These are phyloP conservation scores for Pempheris klunzingeri DNA, from an alignment of 2,797 vertebrate species.

Conservation along the genomic window DNA sequence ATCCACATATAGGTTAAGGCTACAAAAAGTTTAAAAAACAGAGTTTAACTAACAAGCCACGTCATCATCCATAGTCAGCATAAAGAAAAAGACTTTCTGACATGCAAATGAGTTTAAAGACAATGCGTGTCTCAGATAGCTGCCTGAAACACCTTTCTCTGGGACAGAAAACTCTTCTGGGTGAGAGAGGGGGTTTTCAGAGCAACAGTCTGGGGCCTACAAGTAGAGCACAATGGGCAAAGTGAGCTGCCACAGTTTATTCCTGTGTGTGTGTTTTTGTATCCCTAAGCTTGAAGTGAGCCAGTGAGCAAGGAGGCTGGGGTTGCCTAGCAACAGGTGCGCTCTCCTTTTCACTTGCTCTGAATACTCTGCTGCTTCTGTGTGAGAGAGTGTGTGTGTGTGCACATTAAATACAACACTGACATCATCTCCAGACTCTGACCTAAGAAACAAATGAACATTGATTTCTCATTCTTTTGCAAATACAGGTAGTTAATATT, in stretches of 20 bases:
- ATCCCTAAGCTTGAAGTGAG: constrained; percentile 56
- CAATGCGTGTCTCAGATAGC: background rate
- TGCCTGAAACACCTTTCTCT: constrained; percentile 21
- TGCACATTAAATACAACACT: constrained; percentile 52
- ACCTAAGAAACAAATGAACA: constrained; percentile 41
- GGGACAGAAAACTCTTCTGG: background rate
- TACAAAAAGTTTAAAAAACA: constrained; percentile 6
- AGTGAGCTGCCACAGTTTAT: constrained; percentile 51
- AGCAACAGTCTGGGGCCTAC: constrained; percentile 35
- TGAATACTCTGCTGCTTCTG: constrained; percentile 63
- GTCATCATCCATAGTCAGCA: background rate
- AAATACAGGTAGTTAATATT: background rate
- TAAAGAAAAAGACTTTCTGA: constrained; percentile 3
- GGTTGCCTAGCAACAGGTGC: constrained; percentile 87
- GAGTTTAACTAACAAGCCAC: background rate
- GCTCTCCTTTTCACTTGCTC: constrained; percentile 75
- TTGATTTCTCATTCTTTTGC: background rate
- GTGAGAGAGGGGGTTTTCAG: constrained; percentile 25
- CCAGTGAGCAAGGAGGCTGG: constrained; percentile 67
- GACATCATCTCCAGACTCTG: constrained; percentile 59
- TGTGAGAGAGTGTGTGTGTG: background rate
- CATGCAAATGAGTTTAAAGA: constrained; percentile 18
- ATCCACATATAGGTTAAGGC: background rate
- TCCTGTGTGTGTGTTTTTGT: constrained; percentile 39
- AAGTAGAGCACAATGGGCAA: constrained; percentile 47